Conservation (phyloP, 2,113 vertebrate species). For the Hyperopisus bebe region DNA sequence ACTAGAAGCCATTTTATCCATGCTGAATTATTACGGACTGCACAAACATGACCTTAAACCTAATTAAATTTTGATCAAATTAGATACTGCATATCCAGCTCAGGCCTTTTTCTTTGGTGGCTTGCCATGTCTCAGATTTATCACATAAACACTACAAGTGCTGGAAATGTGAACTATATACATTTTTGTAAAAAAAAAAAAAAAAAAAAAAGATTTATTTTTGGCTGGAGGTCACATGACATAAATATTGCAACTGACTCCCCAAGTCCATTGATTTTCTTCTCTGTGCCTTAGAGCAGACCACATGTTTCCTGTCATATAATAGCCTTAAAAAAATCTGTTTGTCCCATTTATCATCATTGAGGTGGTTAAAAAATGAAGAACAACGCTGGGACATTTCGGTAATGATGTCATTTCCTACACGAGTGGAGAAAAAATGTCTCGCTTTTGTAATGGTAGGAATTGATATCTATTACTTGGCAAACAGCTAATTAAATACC, state of each 20-base stretch:
- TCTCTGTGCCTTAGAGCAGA: conserved; percentile 48
- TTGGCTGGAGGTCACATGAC: conserved; percentile 63
- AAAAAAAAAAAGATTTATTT: conserved; percentile 55
- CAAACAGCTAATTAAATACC: conserved; percentile 13
- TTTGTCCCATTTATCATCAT: conserved; percentile 58
- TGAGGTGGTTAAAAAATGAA: conserved; percentile 37
- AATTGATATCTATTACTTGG: conserved; percentile 56
- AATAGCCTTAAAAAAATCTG: conserved; percentile 52
- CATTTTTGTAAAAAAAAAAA: conserved; percentile 24
- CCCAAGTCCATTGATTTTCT: conserved; percentile 63
- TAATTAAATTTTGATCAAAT: background rate
- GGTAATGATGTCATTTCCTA: conserved; percentile 51
- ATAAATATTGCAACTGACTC: conserved; percentile 71
- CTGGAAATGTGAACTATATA: conserved; percentile 32
- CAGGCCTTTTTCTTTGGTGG: background rate
- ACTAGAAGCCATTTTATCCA: background rate
- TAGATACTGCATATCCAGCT: background rate
- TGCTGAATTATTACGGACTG: background rate
- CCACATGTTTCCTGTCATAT: conserved; percentile 62
- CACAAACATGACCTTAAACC: background rate
- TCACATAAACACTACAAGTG: conserved; percentile 27
- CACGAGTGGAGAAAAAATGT: conserved; percentile 47
- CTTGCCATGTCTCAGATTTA: conserved; percentile 7
- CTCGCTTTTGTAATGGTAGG: conserved; percentile 54
- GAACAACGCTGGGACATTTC: conserved; percentile 30